Conservation (phyloP, 2,888 invertebrate genomes). For the Ganaspis brasiliensis region DNA sequence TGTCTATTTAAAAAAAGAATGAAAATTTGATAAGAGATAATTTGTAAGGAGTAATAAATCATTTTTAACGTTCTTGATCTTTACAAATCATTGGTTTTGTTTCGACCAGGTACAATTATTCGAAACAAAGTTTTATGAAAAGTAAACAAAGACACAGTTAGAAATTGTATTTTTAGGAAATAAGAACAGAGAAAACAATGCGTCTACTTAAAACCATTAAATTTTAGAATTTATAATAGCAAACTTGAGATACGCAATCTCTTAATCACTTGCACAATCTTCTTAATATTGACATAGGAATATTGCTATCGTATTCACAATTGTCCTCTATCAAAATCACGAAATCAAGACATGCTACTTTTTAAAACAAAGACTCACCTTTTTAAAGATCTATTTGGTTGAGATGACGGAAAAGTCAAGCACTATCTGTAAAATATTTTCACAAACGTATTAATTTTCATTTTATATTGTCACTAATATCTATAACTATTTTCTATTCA, state of each 20-base stretch:
- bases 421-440: slow-evolving; percentile 35
- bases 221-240: not conserved
- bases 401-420: not conserved
- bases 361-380: slow-evolving; percentile 31
- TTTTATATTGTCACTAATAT: not conserved
- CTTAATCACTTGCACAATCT: slow-evolving; percentile 3
- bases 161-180: too few species aligned
- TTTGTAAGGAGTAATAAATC: too few species aligned
- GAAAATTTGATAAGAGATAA: too few species aligned
- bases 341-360: slow-evolving; percentile 12
- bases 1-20: too few species aligned
- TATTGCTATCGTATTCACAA: not conserved
- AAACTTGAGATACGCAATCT: slow-evolving; percentile 13
- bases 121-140: too few species aligned
- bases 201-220: too few species aligned
- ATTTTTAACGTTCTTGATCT: too few species aligned
- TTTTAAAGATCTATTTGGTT: slow-evolving; percentile 11
- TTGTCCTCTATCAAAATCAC: slow-evolving; percentile 1
- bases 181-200: too few species aligned
- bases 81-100: too few species aligned
- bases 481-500: too few species aligned
- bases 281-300: slow-evolving; percentile 34
- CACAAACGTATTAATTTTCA: not conserved
- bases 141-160: too few species aligned
- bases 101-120: too few species aligned